Percentiles rank a stretch among this genome's conserved stretches.
These are phyloP conservation scores for Spilogale gracilis DNA, from an alignment of 2,113 vertebrate genomes.

Conservation along the genomic window DNA sequence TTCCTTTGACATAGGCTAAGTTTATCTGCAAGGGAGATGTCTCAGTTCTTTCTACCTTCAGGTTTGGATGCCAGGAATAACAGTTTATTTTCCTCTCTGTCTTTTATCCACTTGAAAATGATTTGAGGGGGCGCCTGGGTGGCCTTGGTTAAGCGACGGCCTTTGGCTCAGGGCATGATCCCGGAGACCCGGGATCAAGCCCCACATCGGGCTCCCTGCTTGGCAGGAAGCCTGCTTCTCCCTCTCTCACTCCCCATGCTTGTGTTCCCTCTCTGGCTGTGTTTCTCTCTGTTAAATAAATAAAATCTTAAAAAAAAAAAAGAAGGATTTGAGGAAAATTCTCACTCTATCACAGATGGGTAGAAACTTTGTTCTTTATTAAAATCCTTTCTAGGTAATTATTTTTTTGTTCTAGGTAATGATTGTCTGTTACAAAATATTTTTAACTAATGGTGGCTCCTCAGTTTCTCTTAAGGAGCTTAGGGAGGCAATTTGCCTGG, in stretches of 20 bases:
- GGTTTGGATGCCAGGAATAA: not conserved
- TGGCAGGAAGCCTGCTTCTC: too few relatives aligned
- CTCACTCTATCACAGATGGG: not conserved
- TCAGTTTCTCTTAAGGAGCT: not conserved
- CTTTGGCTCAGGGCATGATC: too few relatives aligned
- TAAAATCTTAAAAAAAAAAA: too few relatives aligned
- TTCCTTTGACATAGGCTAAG: not conserved
- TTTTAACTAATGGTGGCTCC: not conserved
- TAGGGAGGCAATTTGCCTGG: not conserved
- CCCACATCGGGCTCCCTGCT: too few relatives aligned
- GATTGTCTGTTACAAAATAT: not conserved
- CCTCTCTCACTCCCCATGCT: too few relatives aligned
- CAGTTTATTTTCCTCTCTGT: not conserved
- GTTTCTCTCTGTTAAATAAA: too few relatives aligned
- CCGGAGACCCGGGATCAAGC: too few relatives aligned
- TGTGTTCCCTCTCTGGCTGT: too few relatives aligned
- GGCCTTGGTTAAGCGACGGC: too few relatives aligned
- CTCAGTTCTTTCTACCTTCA: not conserved
- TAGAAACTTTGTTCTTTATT: conserved; percentile 10
- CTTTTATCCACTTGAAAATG: not conserved
- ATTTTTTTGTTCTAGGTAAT: not conserved
- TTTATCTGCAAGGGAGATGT: not conserved
- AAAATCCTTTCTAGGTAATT: not conserved
- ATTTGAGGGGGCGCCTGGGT: not conserved
- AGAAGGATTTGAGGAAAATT: not conserved